These are phyloP conservation scores for Corythaixoides concolor DNA, from an alignment of 2,113 vertebrate genomes.

Conservation along the genomic window DNA sequence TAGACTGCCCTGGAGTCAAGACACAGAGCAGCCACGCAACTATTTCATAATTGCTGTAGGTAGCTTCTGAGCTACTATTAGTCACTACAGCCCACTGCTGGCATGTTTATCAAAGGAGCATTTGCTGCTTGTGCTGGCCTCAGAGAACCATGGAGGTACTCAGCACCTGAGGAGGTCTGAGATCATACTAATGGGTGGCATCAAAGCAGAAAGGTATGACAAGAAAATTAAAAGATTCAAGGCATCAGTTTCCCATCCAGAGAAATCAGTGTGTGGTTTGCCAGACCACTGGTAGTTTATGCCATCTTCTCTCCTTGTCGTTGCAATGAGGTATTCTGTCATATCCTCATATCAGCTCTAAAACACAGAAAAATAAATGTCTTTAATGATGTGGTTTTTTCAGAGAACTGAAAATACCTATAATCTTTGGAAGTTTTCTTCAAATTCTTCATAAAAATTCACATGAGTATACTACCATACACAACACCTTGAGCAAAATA, in stretches of 20 bases:
- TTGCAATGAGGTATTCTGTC: neutral
- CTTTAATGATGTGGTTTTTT: neutral
- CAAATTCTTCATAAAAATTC: neutral
- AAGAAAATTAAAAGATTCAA: neutral
- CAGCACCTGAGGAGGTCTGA: neutral
- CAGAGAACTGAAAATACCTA: neutral
- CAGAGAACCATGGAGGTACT: neutral
- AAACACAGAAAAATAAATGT: neutral
- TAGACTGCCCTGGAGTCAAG: neutral
- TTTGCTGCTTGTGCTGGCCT: neutral
- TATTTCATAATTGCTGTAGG: neutral
- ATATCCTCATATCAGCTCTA: neutral
- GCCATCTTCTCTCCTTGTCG: neutral
- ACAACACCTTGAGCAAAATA: neutral
- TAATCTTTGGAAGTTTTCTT: neutral
- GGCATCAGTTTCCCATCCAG: neutral
- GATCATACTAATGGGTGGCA: neutral
- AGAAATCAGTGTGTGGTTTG: neutral
- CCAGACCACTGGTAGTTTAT: neutral
- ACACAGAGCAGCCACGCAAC: neutral
- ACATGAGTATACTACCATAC: neutral
- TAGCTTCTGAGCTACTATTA: neutral
- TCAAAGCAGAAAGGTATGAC: neutral
- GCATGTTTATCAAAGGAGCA: neutral
- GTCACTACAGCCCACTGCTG: neutral